Evolutionary conservation across 2,888 invertebrate species (phyloP).

Genomic region (Cenopis cana): DNA sequence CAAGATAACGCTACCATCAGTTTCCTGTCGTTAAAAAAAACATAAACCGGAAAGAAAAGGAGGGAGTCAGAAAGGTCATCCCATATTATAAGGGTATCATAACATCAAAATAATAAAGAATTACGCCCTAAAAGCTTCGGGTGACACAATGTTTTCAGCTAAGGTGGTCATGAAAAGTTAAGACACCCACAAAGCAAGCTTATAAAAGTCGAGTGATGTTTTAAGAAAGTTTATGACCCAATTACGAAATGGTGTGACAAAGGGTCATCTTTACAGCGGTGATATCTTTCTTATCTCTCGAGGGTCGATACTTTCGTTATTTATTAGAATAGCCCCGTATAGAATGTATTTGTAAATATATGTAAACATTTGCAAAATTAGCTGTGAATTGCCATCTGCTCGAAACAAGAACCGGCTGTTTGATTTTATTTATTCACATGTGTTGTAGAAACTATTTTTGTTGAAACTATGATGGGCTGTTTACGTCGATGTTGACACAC

Average conservation of each 20-base stretch:
- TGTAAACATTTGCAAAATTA: slow-evolving; percentile 51
- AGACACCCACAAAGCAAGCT: slow-evolving; percentile 58
- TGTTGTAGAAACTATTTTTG: slow-evolving; percentile 12
- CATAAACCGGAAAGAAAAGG: slow-evolving; percentile 38
- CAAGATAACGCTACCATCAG: slow-evolving; percentile 36
- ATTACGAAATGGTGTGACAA: slow-evolving; percentile 69
- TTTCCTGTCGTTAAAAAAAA: slow-evolving; percentile 39
- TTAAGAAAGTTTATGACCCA: slow-evolving; percentile 59
- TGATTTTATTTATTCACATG: background rate
- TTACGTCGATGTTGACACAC: slow-evolving; percentile 19
- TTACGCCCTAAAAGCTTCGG: slow-evolving; percentile 42
- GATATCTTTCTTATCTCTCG: slow-evolving; percentile 55
- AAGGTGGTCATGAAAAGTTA: slow-evolving; percentile 57
- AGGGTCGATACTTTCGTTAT: slow-evolving; percentile 52
- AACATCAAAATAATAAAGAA: slow-evolving; percentile 43
- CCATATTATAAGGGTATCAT: slow-evolving; percentile 39
- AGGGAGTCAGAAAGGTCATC: slow-evolving; percentile 33
- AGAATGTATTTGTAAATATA: slow-evolving; percentile 35
- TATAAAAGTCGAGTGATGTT: slow-evolving; percentile 57
- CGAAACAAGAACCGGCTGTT: slow-evolving; percentile 12
- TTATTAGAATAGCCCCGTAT: slow-evolving; percentile 48
- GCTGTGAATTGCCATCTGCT: slow-evolving; percentile 2
- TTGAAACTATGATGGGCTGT: background rate
- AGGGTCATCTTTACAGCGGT: slow-evolving; percentile 60
- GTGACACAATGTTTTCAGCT: slow-evolving; percentile 49